A percentile compares a stretch with the other conserved stretches of the same genome.
phyloP scores from a whole-genome alignment of 2,113 vertebrate species.

The Tetraodon nigroviridis region DNA sequence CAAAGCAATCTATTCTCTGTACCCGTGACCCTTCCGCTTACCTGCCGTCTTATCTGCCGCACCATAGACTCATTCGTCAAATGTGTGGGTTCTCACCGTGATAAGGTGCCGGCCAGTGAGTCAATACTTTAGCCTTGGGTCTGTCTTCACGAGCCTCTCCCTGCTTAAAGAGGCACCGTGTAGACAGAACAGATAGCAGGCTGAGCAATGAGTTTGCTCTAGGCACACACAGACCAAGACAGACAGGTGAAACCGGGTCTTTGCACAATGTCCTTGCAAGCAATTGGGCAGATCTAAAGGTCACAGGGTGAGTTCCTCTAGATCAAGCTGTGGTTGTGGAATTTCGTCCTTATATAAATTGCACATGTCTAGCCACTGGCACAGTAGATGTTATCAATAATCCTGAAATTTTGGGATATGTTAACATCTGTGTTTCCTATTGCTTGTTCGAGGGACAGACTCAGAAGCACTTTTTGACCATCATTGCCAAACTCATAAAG shows the following conservation, averaged over 20 bases:
- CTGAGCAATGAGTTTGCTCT: slow-evolving; percentile 66
- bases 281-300: slow-evolving; percentile 32
- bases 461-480: too few relatives aligned
- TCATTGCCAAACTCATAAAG: too few relatives aligned
- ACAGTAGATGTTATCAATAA: too few relatives aligned
- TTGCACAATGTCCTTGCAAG: slow-evolving; percentile 49
- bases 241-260: slow-evolving; percentile 51
- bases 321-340: slow-evolving; percentile 20
- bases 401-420: too few relatives aligned
- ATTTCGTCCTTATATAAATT: slow-evolving; percentile 5
- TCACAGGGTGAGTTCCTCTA: slow-evolving; percentile 19
- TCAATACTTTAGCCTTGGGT: slow-evolving; percentile 61
- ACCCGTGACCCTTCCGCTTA: slow-evolving; percentile 61
- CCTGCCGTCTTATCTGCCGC: slow-evolving; percentile 63
- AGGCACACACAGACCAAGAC: slow-evolving; percentile 49
- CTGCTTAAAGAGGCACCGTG: slow-evolving; percentile 59
- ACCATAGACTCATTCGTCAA: slow-evolving; percentile 63
- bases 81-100: slow-evolving; percentile 66
- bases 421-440: too few relatives aligned
- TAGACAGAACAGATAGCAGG: slow-evolving; percentile 64
- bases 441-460: too few relatives aligned
- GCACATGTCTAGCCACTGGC: not conserved
- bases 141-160: slow-evolving; percentile 61
- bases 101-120: slow-evolving; percentile 61
- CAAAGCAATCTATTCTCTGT: slow-evolving; percentile 33